phyloP scores from a whole-genome alignment of 2,888 invertebrate species.

The Malthinus seriepunctatus region DNA sequence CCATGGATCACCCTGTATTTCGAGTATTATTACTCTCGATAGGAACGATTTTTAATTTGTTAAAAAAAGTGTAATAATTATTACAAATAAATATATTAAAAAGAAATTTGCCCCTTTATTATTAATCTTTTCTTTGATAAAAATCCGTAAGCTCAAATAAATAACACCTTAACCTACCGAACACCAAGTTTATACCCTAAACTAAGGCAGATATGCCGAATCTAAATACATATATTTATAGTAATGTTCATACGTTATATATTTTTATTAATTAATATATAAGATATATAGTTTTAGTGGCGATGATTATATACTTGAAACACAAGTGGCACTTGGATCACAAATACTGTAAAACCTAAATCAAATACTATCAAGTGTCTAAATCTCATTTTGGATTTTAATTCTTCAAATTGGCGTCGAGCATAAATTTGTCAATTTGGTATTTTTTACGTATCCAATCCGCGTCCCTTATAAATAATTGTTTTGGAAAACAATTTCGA shows the following conservation, averaged over 20 bases:
- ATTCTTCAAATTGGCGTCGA: constrained; percentile 40
- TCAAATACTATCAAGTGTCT: constrained; percentile 46
- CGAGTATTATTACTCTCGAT: no score
- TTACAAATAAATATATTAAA: constrained; percentile 27
- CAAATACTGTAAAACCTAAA: constrained; percentile 75
- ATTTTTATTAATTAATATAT: constrained; percentile 47
- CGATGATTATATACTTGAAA: constrained; percentile 63
- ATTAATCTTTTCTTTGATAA: constrained; percentile 9
- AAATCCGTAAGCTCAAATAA: constrained; percentile 40
- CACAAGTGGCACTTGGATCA: constrained; percentile 80
- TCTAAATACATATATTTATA: constrained; percentile 44
- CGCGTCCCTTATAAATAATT: constrained; percentile 16
- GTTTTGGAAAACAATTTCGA: constrained; percentile 12
- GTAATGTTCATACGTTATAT: constrained; percentile 50
- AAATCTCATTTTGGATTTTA: constrained; percentile 29
- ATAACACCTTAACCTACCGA: constrained; percentile 52
- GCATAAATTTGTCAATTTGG: constrained; percentile 25
- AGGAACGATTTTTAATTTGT: no score
- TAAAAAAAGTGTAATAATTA: neutral
- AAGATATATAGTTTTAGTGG: constrained; percentile 50
- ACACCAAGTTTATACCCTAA: constrained; percentile 52
- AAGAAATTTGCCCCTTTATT: no score
- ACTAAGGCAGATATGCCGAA: constrained; percentile 51
- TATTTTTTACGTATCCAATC: constrained; percentile 29
- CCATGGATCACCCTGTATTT: no score